Evolutionary conservation across 2,888 invertebrate genomes (phyloP).

Genomic region (Machimus atricapillus): DNA sequence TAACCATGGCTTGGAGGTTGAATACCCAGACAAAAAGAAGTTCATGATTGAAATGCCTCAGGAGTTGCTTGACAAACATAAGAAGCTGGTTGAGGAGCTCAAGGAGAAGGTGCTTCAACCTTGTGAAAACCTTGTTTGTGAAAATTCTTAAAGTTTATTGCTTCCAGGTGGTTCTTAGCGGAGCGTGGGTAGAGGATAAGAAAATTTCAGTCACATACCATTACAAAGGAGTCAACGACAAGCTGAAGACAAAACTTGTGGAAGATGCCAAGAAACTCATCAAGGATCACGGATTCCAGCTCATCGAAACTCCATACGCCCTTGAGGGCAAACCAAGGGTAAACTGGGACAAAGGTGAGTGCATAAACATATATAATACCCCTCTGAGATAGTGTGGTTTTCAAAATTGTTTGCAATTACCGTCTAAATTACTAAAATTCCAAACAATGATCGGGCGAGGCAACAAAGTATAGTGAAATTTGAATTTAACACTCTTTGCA

Average conservation of each 20-base stretch:
- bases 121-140: neutral
- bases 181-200: conserved; percentile 82
- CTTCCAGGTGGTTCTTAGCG: conserved; percentile 70
- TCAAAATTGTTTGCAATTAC: neutral
- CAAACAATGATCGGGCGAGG: neutral
- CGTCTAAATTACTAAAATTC: neutral
- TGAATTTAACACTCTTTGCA: neutral
- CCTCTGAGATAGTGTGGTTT: neutral
- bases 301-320: conserved; percentile 75
- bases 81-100: conserved; percentile 69
- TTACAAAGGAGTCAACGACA: conserved; percentile 73
- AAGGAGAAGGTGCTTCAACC: conserved; percentile 67
- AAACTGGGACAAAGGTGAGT: conserved; percentile 77
- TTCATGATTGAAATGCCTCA: conserved; percentile 79
- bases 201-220: conserved; percentile 77
- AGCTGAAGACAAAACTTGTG: conserved; percentile 67
- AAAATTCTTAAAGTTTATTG: neutral
- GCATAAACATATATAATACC: neutral
- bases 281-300: conserved; percentile 71
- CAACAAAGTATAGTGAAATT: neutral
- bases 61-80: conserved; percentile 73
- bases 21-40: conserved; percentile 78
- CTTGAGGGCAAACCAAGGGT: conserved; percentile 81
- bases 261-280: conserved; percentile 71
- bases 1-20: conserved; percentile 77